These are phyloP conservation scores for Crocallis elinguaria DNA, from an alignment of 2,888 invertebrate species.

Conservation along the genomic window DNA sequence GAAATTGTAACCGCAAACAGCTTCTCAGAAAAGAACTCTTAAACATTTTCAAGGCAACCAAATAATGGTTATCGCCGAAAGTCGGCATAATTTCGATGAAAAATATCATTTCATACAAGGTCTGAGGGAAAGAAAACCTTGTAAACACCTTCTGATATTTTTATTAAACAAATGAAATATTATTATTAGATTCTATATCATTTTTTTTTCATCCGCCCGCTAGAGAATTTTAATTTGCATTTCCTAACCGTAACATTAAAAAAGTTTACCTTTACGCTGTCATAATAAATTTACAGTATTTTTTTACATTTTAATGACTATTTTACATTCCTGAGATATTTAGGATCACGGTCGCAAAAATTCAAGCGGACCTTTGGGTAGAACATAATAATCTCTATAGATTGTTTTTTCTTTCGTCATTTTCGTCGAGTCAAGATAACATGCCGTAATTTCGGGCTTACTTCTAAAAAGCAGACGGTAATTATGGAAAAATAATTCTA, in stretches of 20 bases:
- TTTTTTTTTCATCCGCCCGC: neutral
- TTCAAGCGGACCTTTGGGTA: too few relatives aligned
- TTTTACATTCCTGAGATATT: too few relatives aligned
- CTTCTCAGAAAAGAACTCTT: slow-evolving; percentile 9
- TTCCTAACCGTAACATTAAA: neutral
- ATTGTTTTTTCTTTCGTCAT: too few relatives aligned
- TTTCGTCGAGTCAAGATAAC: too few relatives aligned
- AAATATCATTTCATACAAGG: slow-evolving; percentile 41
- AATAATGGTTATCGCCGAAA: slow-evolving; percentile 31
- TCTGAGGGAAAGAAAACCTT: slow-evolving; percentile 17
- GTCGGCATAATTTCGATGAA: slow-evolving; percentile 29
- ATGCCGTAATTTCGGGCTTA: too few relatives aligned
- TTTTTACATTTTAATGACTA: neutral
- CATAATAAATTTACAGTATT: neutral
- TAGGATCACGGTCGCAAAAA: too few relatives aligned
- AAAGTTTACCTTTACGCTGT: neutral
- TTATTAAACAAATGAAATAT: slow-evolving; percentile 37
- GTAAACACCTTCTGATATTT: slow-evolving; percentile 37
- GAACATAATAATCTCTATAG: too few relatives aligned
- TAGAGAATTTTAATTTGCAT: slow-evolving; percentile 2
- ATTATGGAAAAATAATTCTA: neutral
- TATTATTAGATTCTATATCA: slow-evolving; percentile 23
- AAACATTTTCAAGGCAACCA: slow-evolving; percentile 14
- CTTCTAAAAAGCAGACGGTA: neutral
- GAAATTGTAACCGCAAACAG: neutral